Base-by-base conservation (phyloP, 2,797 vertebrate species). In the Propithecus perrieri region DNA sequence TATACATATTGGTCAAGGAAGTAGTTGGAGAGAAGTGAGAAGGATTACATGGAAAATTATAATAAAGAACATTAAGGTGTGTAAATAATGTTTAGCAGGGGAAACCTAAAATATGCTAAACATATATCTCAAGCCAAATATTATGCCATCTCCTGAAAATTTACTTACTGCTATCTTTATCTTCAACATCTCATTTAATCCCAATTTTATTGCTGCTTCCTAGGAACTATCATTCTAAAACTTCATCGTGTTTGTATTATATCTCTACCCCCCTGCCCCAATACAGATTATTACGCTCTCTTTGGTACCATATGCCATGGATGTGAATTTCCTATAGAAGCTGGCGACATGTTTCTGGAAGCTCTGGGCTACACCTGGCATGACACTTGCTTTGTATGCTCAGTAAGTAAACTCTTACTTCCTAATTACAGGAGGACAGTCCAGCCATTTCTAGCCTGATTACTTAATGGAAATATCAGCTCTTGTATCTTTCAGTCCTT, bases 311-410 rank as follows among this genome's bases (percentile, higher is more conserved):
- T 99, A 98, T 99, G 99, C 98, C 99, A 98, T 1, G 99, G 99
- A 93, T 99, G 99, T 80, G 99, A 99, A 97, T 99, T 99, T 97
- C 99, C 99, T 94, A 99, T 99, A 71, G 99, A 99, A 98, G 99
- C 99, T 1, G 99, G 99, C 7, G 99, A 99, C 98, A 99, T 99
- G 97, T 99, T 99, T 97, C 98, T 99, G 97, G 99, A 99, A 96
- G 99, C 99, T 53, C 97, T 99, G 85, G 99, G 99, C 63, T 99
- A 98, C 97, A 99, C 99, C 97, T 99, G 99, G 99, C 99, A 99
- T 12, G 99, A 99, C 97, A 99, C 99, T 96, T 99, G 99, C 98
- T 99, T 99, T 92, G 99, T 99, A 33, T 99, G 99, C 90, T 98
- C 99, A 0, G 99, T 99, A 99, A 97, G 99, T 99, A 94, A 96